Evolutionary conservation across 1,140 invertebrate species (phyloP).

Genomic region (Bombus terrestris): DNA sequence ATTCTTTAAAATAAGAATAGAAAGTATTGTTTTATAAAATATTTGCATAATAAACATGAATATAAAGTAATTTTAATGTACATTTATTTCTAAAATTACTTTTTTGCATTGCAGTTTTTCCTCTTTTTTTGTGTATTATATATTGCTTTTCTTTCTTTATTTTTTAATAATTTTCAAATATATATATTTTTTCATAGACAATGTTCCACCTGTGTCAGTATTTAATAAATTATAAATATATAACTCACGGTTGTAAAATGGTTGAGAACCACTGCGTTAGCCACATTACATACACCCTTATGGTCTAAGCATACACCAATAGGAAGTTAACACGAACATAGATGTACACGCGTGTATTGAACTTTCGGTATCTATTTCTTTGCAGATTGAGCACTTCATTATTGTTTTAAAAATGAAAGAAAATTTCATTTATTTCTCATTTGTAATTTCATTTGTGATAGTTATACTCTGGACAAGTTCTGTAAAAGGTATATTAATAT

Average conservation of each 20-base stretch:
- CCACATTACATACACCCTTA: not conserved
- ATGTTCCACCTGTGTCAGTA: not conserved
- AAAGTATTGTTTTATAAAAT: conserved; percentile 58
- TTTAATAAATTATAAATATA: not conserved
- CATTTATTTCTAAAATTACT: conserved; percentile 25
- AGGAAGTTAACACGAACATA: conserved; percentile 60
- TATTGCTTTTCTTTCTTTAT: not conserved
- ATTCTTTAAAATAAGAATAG: conserved; percentile 47
- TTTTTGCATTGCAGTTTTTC: not conserved
- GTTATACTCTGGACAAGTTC: conserved; percentile 43
- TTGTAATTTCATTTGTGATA: conserved; percentile 37
- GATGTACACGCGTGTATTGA: conserved; percentile 40
- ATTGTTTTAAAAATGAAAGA: conserved; percentile 30
- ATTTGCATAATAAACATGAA: conserved; percentile 63
- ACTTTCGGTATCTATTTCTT: conserved; percentile 6
- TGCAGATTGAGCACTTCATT: conserved; percentile 6
- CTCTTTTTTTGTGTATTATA: not conserved
- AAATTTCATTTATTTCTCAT: not conserved
- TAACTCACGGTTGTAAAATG: not conserved
- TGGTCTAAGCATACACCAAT: conserved; percentile 56
- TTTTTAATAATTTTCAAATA: not conserved
- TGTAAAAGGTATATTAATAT: conserved; percentile 58
- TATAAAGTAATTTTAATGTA: conserved; percentile 55
- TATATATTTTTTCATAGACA: not conserved
- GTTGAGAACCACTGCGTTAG: conserved; percentile 13